These are phyloP conservation scores for Aptenodytes forsteri DNA, from an alignment of 2,113 vertebrate genomes.

Conservation along the genomic window DNA sequence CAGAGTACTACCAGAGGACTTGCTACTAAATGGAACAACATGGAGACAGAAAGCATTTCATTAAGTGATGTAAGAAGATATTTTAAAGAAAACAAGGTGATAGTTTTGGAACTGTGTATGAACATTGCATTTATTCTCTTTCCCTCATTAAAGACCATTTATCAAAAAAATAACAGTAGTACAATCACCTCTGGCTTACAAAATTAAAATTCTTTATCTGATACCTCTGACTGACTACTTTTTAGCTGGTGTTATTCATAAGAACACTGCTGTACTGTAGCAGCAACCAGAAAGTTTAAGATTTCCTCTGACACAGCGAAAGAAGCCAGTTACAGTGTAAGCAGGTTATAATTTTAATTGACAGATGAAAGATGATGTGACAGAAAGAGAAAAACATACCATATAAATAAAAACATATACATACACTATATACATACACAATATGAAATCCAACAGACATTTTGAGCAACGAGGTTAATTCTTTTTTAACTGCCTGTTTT, in stretches of 20 bases:
- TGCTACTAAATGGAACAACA: background rate
- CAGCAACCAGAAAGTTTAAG: background rate
- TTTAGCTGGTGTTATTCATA: background rate
- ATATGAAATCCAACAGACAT: background rate
- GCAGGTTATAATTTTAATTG: background rate
- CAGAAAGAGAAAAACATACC: background rate
- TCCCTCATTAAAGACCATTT: background rate
- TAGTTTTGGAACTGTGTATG: background rate
- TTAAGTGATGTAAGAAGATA: background rate
- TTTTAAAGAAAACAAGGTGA: background rate
- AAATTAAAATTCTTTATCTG: background rate
- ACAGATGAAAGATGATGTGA: background rate
- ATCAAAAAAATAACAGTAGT: background rate
- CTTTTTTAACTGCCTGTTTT: background rate
- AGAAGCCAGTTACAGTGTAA: background rate
- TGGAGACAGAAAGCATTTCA: background rate
- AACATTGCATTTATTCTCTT: background rate
- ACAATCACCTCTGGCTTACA: background rate
- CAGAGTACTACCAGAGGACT: background rate
- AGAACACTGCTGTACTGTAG: background rate
- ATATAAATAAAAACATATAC: background rate
- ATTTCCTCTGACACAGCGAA: background rate
- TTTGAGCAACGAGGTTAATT: background rate
- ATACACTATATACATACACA: background rate
- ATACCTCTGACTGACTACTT: background rate